Percentiles rank a stretch among this genome's conserved stretches.
phyloP scores from a whole-genome alignment of 2,797 vertebrate species.

The Tenualosa ilisha region DNA sequence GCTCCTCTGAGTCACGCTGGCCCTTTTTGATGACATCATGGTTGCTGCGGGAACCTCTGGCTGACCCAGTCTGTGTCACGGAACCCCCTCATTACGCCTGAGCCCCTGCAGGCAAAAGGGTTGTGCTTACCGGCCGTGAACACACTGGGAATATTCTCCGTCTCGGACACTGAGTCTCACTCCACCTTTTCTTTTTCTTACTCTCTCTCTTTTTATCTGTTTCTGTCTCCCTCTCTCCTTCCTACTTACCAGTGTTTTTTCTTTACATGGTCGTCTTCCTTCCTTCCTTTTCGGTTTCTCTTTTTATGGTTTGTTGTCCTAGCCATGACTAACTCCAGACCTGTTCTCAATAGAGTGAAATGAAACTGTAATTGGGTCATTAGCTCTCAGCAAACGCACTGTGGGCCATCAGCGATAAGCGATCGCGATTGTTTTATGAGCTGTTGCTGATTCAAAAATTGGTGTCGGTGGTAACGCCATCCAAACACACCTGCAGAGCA shows the following conservation, averaged over 20 bases:
- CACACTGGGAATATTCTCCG: background rate
- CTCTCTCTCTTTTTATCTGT: slow-evolving; percentile 44
- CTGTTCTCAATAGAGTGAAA: too few relatives aligned
- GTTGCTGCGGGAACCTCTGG: slow-evolving; percentile 64
- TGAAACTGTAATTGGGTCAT: too few relatives aligned
- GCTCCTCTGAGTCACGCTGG: slow-evolving; percentile 67
- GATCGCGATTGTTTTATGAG: too few relatives aligned
- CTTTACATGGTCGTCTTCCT: background rate
- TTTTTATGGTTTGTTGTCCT: background rate
- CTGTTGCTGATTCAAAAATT: too few relatives aligned
- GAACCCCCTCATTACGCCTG: slow-evolving; percentile 74
- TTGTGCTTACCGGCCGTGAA: slow-evolving; percentile 35
- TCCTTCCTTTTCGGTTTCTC: background rate
- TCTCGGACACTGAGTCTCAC: slow-evolving; percentile 56
- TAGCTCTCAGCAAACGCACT: too few relatives aligned
- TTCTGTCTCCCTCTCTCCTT: background rate
- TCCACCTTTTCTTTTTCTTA: slow-evolving; percentile 46
- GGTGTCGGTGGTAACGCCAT: too few relatives aligned
- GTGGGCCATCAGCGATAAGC: too few relatives aligned
- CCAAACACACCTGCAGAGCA: too few relatives aligned
- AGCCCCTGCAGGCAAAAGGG: slow-evolving; percentile 47
- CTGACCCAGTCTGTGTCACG: slow-evolving; percentile 68
- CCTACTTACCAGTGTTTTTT: background rate
- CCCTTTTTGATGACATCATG: slow-evolving; percentile 78
- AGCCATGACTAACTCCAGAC: too few relatives aligned